Conservation (phyloP, 2,113 vertebrate species). For the Sisor rabdophorus region DNA sequence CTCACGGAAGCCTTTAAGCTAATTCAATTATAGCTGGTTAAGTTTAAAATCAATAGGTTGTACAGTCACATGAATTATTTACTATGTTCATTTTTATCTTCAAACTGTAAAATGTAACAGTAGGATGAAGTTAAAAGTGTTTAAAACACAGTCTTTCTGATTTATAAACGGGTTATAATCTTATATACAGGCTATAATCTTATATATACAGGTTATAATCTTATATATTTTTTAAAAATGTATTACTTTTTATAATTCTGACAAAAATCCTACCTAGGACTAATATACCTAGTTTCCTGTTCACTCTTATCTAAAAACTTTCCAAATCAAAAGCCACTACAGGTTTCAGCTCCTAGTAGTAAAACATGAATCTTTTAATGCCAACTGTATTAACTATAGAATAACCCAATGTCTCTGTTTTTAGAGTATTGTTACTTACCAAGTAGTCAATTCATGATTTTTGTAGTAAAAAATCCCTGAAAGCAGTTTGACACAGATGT, state of each 20-base stretch:
- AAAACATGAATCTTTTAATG: background rate
- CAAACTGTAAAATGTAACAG: background rate
- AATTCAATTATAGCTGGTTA: background rate
- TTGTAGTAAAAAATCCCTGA: background rate
- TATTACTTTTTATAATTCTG: too few species aligned
- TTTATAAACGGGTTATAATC: too few species aligned
- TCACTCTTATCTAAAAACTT: constrained; percentile 6
- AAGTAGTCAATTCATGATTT: background rate
- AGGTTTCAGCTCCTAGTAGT: background rate
- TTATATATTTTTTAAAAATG: too few species aligned
- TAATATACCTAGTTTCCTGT: background rate
- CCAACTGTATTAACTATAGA: too few species aligned
- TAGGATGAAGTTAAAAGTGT: background rate
- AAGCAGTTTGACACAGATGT: background rate
- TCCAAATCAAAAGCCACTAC: constrained; percentile 6
- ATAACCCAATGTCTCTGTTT: background rate
- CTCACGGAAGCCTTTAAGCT: background rate
- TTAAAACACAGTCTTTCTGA: background rate
- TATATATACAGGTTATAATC: too few species aligned
- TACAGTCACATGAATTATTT: background rate
- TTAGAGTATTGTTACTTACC: constrained; percentile 30
- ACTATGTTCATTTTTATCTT: background rate
- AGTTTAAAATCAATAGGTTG: background rate
- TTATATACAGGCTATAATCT: too few species aligned
- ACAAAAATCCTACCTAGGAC: background rate